phyloP scores from a whole-genome alignment of 2,113 vertebrate species.

The Oryzias celebensis region DNA sequence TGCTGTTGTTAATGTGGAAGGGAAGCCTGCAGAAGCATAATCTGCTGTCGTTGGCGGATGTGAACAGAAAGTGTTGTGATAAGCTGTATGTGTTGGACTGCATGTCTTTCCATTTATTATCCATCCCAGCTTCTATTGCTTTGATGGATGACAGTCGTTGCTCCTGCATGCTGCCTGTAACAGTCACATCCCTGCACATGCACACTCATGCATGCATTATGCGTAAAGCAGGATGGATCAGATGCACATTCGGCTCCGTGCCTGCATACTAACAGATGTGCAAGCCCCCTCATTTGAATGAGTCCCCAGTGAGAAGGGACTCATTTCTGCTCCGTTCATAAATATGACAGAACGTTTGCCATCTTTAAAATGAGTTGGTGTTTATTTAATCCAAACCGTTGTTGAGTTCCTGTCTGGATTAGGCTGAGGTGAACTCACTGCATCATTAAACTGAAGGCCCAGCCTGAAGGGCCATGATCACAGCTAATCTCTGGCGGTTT shows the following conservation, averaged over 20 bases:
- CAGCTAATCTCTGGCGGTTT: no score
- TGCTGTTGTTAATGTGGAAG: slow-evolving; percentile 12
- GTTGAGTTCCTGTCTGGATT: no score
- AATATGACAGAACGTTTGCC: not conserved
- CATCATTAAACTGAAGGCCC: no score
- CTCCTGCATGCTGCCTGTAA: slow-evolving; percentile 22
- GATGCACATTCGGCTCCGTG: slow-evolving; percentile 3
- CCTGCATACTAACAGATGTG: slow-evolving; percentile 4
- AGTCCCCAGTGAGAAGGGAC: not conserved
- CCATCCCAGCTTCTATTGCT: slow-evolving; percentile 39
- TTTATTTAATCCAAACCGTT: no score
- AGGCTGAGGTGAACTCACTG: no score
- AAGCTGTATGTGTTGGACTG: slow-evolving; percentile 12
- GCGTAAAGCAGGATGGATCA: not conserved
- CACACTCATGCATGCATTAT: slow-evolving; percentile 11
- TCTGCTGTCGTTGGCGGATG: slow-evolving; percentile 39
- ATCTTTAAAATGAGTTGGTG: no score
- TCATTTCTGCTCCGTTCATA: not conserved
- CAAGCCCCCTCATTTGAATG: not conserved
- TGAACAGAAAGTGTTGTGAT: slow-evolving; percentile 19
- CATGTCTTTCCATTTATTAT: slow-evolving; percentile 50
- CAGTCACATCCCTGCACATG: not conserved
- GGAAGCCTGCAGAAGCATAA: slow-evolving; percentile 20
- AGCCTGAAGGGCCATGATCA: no score
- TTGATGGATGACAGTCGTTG: slow-evolving; percentile 61